These are phyloP conservation scores for Polydrusus cervinus DNA, from an alignment of 2,888 invertebrate species.

Conservation along the genomic window DNA sequence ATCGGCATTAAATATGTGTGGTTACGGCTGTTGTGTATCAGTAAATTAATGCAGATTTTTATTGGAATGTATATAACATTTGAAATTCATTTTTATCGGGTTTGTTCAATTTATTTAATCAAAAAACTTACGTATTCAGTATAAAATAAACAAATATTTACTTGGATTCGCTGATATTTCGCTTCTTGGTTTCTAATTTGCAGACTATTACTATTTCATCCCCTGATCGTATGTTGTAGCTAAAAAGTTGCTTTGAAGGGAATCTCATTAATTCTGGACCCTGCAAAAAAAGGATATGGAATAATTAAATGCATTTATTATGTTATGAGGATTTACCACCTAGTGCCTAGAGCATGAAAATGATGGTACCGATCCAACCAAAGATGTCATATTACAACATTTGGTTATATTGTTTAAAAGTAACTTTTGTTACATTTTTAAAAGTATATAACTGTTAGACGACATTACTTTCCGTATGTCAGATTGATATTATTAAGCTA, in stretches of 20 bases:
- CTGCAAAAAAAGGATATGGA: conserved; percentile 68
- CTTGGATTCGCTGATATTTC: conserved; percentile 63
- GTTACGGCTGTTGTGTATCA: too few relatives aligned
- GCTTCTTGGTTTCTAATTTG: conserved; percentile 87
- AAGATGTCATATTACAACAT: too few relatives aligned
- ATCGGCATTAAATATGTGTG: too few relatives aligned
- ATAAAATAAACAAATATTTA: conserved; percentile 51
- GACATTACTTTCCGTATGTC: too few relatives aligned
- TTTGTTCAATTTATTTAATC: not conserved
- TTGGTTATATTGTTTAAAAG: too few relatives aligned
- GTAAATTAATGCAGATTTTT: not conserved
- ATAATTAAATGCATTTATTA: too few relatives aligned
- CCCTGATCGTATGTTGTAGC: conserved; percentile 91
- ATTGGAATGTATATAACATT: not conserved
- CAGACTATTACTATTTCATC: conserved; percentile 93
- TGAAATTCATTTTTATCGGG: not conserved
- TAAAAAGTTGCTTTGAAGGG: conserved; percentile 91
- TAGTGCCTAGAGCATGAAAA: too few relatives aligned
- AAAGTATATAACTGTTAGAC: too few relatives aligned
- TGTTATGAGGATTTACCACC: too few relatives aligned
- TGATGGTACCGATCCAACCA: too few relatives aligned
- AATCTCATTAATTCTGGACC: conserved; percentile 93
- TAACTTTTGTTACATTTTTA: too few relatives aligned
- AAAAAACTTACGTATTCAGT: not conserved
- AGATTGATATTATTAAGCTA: too few relatives aligned